Conservation (phyloP, 1,140 invertebrate genomes). For the Andricus grossulariae region DNA sequence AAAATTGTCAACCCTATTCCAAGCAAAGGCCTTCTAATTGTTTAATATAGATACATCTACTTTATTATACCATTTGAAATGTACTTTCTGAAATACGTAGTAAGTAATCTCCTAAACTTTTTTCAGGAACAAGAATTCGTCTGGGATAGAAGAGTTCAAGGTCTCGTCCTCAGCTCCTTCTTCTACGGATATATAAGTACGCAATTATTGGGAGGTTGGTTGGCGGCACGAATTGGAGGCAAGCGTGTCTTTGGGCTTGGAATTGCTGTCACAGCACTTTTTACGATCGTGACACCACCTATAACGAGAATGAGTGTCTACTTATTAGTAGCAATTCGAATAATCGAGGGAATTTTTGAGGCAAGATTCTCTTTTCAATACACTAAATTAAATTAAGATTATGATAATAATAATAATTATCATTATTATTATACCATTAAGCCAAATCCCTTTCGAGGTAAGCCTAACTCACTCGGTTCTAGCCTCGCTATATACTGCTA, state of each 20-base stretch:
- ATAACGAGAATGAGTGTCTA: constrained; percentile 84
- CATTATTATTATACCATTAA: no score
- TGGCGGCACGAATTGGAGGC: constrained; percentile 84
- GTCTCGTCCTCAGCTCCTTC: constrained; percentile 90
- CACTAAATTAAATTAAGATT: no score
- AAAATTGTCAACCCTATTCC: no score
- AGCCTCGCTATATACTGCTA: no score
- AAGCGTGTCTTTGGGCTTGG: constrained; percentile 86
- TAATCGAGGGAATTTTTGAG: constrained; percentile 93
- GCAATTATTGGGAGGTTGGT: constrained; percentile 84
- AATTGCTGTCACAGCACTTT: constrained; percentile 86
- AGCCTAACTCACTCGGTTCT: no score
- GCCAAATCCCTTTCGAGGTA: no score
- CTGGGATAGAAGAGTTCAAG: constrained; percentile 88
- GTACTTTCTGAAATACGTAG: no score
- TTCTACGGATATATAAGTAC: constrained; percentile 89
- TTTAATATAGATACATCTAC: no score
- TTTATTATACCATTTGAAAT: no score
- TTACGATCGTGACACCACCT: constrained; percentile 89
- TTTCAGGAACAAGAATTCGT: constrained; percentile 82
- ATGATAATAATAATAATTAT: no score
- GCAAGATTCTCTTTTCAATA: constrained; percentile 72
- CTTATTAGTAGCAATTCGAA: constrained; percentile 84
- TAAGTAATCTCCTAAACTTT: not conserved
- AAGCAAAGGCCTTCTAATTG: no score